Conservation (phyloP, 2,113 vertebrate species). For the Acrocephalus arundinaceus region DNA sequence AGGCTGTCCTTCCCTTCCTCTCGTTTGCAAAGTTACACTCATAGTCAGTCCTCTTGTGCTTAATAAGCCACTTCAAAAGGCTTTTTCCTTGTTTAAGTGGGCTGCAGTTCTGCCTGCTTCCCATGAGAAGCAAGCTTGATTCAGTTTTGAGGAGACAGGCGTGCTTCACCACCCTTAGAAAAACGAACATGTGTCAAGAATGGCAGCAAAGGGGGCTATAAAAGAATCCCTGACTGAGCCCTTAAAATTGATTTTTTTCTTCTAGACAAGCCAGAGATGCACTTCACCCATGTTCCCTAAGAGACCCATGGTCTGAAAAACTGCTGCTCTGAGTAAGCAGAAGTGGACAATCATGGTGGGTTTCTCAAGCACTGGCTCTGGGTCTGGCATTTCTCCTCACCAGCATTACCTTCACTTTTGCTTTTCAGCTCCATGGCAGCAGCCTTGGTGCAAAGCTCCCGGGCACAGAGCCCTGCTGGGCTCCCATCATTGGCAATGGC, state of each 20-base stretch:
- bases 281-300: not conserved
- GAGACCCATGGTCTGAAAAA: not conserved
- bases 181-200: too few species aligned
- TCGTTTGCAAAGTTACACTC: not conserved
- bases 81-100: too few species aligned
- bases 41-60: not conserved
- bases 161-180: too few species aligned
- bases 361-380: not conserved
- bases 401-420: conserved; percentile 49
- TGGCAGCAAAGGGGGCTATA: too few species aligned
- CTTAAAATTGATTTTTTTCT: not conserved
- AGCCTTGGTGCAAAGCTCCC: conserved; percentile 76
- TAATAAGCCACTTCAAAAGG: not conserved
- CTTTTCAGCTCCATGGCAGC: conserved; percentile 53
- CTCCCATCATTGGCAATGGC: conserved; percentile 67
- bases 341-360: not conserved
- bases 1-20: not conserved
- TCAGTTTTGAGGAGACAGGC: too few species aligned
- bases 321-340: not conserved
- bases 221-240: not conserved
- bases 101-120: too few species aligned
- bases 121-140: too few species aligned
- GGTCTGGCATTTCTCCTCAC: conserved; percentile 57
- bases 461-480: conserved; percentile 63
- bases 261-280: not conserved